Conservation (phyloP, 1,140 invertebrate species). For the Xylocopa sonorina region DNA sequence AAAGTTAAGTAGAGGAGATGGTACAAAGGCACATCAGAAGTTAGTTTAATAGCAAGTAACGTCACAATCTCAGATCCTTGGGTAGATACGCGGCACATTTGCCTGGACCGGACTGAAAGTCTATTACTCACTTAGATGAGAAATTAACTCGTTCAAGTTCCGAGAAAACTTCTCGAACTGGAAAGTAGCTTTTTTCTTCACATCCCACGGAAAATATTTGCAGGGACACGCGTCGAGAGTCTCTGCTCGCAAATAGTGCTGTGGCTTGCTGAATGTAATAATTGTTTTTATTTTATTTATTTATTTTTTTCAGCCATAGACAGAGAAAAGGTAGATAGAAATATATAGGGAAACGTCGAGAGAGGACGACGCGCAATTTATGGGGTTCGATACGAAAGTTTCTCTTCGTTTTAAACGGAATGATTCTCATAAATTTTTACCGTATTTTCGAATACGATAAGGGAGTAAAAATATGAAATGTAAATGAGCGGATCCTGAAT, state of each 20-base stretch:
- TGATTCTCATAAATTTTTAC: not conserved
- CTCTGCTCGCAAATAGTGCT: too few species aligned
- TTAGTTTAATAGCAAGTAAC: constrained; percentile 1
- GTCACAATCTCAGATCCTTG: not conserved
- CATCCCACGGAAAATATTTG: too few species aligned
- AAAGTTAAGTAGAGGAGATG: not conserved
- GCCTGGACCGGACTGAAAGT: not conserved
- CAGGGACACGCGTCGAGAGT: too few species aligned
- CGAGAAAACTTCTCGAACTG: not conserved
- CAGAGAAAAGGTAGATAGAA: too few species aligned
- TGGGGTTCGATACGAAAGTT: not conserved
- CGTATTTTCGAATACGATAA: not conserved
- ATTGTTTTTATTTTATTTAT: too few species aligned
- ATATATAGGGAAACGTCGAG: not conserved
- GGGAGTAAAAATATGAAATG: not conserved
- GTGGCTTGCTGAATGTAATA: too few species aligned
- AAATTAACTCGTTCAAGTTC: not conserved
- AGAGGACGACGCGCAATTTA: not conserved
- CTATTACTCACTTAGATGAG: not conserved
- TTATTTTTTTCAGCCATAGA: too few species aligned
- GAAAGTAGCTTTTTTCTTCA: not conserved
- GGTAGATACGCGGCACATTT: not conserved
- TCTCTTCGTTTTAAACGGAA: constrained; percentile 1
- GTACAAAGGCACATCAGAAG: not conserved
- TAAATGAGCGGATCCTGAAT: constrained; percentile 10